Evolutionary conservation across 2,888 invertebrate species (phyloP), one percentile per base, ranked within the genome.

Genomic region (Drosophila tanythrix): DNA sequence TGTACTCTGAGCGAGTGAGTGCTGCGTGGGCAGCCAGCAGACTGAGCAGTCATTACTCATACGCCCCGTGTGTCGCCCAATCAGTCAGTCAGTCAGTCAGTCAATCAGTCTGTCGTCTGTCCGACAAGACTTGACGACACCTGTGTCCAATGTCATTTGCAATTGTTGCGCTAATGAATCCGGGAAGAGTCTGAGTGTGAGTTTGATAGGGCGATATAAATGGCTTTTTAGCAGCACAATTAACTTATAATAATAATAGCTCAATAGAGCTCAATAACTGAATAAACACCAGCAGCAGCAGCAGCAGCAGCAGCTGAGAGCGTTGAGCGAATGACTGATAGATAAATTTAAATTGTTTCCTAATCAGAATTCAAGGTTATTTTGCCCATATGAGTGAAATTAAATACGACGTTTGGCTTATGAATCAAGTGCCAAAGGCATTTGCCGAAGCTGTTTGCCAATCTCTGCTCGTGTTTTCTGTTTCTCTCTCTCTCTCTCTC

Each of bases 341-440:
- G 87, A 82, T 79, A 86, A 63, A 83, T 82, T 79, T 65, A 84
- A 87, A 86, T 88, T 84, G 89, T 81, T 88, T 88, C 87, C 89
- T 87, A 88, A 88, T 87, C 89, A 84, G 81, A 82, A 88, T 87
- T 87, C 87, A 88, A 88, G 87, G 87, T 76, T 77, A 62, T 48
- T 50, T 69, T 56, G 74, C 88, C 85, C 83, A 78, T 88, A 83
- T 85, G 81, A 88, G 87, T 83, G 89, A 88, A 87, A 87, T 87
- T 67, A 88, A 46, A 88, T 88, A 81, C 87, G 77, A 74, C 66
- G 75, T 77, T 46, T 80, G 71, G 80, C 76, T 79, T 81, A 70
- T 85, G 80, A 75, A 74, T 78, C 75, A 70, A 81, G 74, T 83
- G 83, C 79, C 86, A 74, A 83, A 86, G 83, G 84, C 87, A 83